phyloP scores from a whole-genome alignment of 2,888 invertebrate genomes.

The Thelaira solivaga region DNA sequence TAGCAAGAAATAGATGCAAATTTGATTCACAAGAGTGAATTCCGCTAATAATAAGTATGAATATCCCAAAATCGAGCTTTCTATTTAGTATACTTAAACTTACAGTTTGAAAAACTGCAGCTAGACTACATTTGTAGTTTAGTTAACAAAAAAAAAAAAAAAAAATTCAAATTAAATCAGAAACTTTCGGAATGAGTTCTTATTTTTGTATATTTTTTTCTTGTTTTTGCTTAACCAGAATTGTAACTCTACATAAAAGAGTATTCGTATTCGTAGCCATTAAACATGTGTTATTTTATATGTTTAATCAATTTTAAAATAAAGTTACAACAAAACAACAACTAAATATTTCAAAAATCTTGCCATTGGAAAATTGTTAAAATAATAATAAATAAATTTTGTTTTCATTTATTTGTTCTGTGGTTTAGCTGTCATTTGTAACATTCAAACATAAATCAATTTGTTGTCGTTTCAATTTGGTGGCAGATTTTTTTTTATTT shows the following conservation, averaged over 20 bases:
- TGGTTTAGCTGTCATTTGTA: conserved; percentile 32
- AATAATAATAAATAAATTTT: conserved; percentile 40
- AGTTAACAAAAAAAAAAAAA: no score
- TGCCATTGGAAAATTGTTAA: conserved; percentile 24
- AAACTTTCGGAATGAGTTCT: no score
- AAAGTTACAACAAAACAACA: not conserved
- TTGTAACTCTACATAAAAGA: conserved; percentile 4
- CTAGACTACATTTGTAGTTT: not conserved
- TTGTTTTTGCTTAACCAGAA: conserved; percentile 13
- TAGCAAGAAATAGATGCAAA: no score
- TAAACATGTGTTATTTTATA: conserved; percentile 45
- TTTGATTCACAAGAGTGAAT: no score
- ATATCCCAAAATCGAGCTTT: no score
- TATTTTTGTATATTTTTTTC: not conserved
- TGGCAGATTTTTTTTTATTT: conserved; percentile 1
- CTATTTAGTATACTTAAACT: no score
- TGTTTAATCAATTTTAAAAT: conserved; percentile 52
- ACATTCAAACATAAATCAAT: conserved; percentile 51
- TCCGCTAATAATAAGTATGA: no score
- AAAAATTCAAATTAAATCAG: not conserved
- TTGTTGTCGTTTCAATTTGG: conserved; percentile 38
- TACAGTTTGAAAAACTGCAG: conserved; percentile 2
- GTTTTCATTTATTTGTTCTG: not conserved
- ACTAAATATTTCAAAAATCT: not conserved
- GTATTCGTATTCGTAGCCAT: no score